Conservation (phyloP, 2,797 vertebrate genomes). For the Gallinago nigripennis region DNA sequence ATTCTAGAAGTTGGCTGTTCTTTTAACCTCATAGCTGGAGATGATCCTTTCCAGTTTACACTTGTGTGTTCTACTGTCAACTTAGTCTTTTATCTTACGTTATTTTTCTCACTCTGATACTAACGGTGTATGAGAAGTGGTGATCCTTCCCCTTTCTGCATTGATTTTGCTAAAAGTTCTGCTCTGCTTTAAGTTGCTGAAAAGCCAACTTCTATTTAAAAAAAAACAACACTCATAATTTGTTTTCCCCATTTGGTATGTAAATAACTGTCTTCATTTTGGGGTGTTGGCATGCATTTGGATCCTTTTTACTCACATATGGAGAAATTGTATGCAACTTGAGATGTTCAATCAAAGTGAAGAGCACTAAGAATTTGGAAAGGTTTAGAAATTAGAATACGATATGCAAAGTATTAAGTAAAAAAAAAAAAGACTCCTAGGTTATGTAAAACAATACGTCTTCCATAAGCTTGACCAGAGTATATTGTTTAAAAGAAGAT, state of each 20-base stretch:
- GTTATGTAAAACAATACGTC: slow-evolving; percentile 1
- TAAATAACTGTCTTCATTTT: background rate
- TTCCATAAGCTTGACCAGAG: slow-evolving; percentile 32
- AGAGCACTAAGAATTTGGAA: background rate
- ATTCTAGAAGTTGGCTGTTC: background rate
- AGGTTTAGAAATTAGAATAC: background rate
- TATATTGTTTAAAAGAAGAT: slow-evolving; percentile 21
- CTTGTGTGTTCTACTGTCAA: background rate
- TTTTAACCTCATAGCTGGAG: background rate
- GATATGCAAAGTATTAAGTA: background rate
- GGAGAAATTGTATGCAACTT: background rate
- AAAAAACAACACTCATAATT: background rate
- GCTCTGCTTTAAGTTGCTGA: background rate
- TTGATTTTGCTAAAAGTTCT: background rate
- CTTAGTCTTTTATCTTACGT: background rate
- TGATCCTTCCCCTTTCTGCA: background rate
- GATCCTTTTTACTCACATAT: background rate
- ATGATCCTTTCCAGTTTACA: background rate
- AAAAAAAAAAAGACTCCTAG: background rate
- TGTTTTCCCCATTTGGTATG: background rate
- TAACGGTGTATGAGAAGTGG: background rate
- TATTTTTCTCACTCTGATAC: background rate
- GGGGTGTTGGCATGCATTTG: background rate
- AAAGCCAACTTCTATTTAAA: background rate
- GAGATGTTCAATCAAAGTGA: background rate